These are phyloP conservation scores for Eilema griseolum DNA, from an alignment of 2,888 invertebrate species.

Conservation along the genomic window DNA sequence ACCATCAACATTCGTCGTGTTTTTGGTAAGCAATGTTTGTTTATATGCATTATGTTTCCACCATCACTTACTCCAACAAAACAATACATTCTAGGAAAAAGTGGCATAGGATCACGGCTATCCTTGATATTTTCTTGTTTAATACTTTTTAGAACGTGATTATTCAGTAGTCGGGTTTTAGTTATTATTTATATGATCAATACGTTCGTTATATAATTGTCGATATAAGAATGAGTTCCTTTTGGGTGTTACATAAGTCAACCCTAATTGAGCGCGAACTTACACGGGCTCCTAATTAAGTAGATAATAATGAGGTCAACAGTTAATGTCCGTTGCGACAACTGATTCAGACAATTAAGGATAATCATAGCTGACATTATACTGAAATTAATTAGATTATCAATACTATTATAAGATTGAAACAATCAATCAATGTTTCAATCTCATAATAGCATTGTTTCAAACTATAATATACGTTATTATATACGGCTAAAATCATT, in stretches of 20 bases:
- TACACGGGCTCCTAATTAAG: conserved; percentile 37
- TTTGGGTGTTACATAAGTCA: conserved; percentile 25
- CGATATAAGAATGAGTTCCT: conserved; percentile 35
- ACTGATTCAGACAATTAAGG: conserved; percentile 30
- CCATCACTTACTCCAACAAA: no score
- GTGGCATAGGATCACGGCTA: no score
- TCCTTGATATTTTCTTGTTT: no score
- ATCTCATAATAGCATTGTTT: no score
- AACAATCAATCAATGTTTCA: no score
- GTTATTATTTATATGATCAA: neutral
- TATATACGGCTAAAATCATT: no score
- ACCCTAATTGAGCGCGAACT: conserved; percentile 45
- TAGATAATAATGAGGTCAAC: conserved; percentile 47
- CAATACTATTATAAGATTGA: neutral
- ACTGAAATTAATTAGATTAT: neutral
- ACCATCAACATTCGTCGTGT: conserved; percentile 70
- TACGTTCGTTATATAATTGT: neutral
- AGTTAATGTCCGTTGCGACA: conserved; percentile 18
- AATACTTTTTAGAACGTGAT: no score
- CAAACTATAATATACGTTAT: no score
- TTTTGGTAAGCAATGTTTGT: conserved; percentile 65
- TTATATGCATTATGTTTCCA: no score
- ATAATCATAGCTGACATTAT: conserved; percentile 26
- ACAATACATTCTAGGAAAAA: no score
- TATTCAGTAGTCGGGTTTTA: no score